phyloP scores from a whole-genome alignment of 2,888 invertebrate genomes.

The Unio delphinus region DNA sequence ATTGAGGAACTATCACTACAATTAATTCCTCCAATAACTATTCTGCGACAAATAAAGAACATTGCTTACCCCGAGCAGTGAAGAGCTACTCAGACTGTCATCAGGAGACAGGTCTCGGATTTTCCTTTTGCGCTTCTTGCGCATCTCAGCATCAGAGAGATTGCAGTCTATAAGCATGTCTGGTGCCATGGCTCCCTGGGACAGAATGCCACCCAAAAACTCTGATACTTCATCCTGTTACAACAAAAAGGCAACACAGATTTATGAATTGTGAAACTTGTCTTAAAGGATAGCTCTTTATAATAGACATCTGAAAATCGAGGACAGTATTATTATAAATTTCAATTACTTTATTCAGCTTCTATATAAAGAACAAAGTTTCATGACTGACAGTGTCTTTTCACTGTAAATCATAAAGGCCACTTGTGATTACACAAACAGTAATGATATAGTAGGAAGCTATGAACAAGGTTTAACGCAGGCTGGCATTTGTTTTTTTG shows the following conservation, averaged over 20 bases:
- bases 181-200: slow-evolving; percentile 42
- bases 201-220: slow-evolving; percentile 70
- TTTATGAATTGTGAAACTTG: neutral
- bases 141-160: slow-evolving; percentile 35
- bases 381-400: no score
- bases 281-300: neutral
- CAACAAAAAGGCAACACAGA: slow-evolving; percentile 12
- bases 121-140: slow-evolving; percentile 32
- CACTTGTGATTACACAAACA: no score
- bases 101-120: neutral
- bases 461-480: no score
- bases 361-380: no score
- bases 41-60: neutral
- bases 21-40: no score
- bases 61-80: neutral
- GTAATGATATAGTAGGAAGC: no score
- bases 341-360: no score
- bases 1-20: no score
- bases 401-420: no score
- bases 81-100: neutral
- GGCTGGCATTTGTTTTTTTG: no score
- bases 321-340: no score
- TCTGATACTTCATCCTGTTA: slow-evolving; percentile 70
- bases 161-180: slow-evolving; percentile 35
- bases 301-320: neutral